Base-by-base conservation (phyloP, 37 sponge, comb jelly and placozoan genomes). In the Ephydatia muelleri region DNA sequence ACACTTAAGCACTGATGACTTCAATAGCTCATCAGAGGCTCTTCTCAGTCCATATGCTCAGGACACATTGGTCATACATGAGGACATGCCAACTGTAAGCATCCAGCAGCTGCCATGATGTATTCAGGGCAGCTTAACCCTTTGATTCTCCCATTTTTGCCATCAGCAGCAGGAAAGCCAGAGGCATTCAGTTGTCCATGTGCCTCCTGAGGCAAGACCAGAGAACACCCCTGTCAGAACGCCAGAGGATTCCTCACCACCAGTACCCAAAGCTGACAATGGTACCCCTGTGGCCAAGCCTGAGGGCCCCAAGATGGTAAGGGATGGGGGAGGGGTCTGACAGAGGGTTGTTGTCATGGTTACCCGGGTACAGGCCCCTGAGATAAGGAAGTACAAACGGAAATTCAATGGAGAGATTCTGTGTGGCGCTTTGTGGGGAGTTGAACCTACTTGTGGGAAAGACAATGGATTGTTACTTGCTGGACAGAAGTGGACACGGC, bases 371-470 rank as follows among this genome's bases (percentile, higher is more conserved):
- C 69, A 94, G 91, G 83, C 85, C 80, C 98, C 98, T 34, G 98
- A 98, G 84, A 98, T 98, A 30, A 70, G 99, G 25, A 98, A 98
- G 81, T 98, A 96, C 86, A 95, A 98, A 78, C 84, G 93, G 23
- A 94, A 95, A 81, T 98, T 98, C 68, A 88, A 85, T 80, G 84
- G 90, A 68, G 99, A 98, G 78, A 94, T 98, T 11, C 88, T 98
- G 34, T 98, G 97, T 83, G 99, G 95, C 39, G 92, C 99, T 6
- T 81, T 98, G 76, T 98, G 99, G 99, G 99, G 99, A 2, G 97
- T 97, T n/a, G 36, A 97, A 97, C 75, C 89, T 97, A 2, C 76
- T 97, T 35, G 97, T 97, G 28, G 99, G 99, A 5, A 98, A 33
- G 99, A 98, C 76, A 97, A 88, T 79, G 95, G 97, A 32, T 79